Base-by-base conservation (phyloP, 1,140 invertebrate species). In the Nylanderia fulva region DNA sequence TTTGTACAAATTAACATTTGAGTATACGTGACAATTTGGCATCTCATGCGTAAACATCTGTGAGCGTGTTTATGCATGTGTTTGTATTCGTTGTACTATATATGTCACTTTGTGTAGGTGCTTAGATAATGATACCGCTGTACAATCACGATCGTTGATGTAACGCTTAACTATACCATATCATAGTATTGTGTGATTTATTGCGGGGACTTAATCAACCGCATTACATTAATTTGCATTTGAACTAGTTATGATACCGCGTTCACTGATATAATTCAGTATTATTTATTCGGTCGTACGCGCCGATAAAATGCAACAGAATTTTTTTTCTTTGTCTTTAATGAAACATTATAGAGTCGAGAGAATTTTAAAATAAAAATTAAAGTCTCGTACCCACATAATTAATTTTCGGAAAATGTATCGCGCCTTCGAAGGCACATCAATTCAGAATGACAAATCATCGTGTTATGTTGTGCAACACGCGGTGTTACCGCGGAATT, bases 1-100 rank as follows among this genome's bases (percentile, higher is more conserved):
- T 76, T 15, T 48, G 18, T 77, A 42, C n/a, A 77, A 77, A 64
- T 77, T 64, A 77, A 63, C 74, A 64, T 36, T n/a, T 27, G 56
- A 63, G 39, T 63, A 63, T 63, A 63, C 27, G 11, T 33, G 74
- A 77, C 58, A 64, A 52, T 76, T 13, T 45, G 39, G 58, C 56
- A 76, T 0, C 9, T 2, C 36, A 36, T 8, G 56, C 72, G 24
- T 48, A 18, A 48, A 48, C 18, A 5, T 5, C 45, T 18, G 45
- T 9, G 27, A 11, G 13, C 74, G 21, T n/a, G n/a, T 33, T 15
- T 21, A 39, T 15, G 13, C 15, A 27, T 13, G 3, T 21, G 48
- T 36, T 64, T 48, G 27, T 42, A n/a, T 36, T 61, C 9, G n/a
- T 61, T 33, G 27, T 18, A 1, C 24, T 18, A 27, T 76, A 45